Percentiles rank a stretch among this genome's conserved stretches.
Evolutionary conservation across 2,888 invertebrate species (phyloP).

Genomic region (Brenthis daphne): DNA sequence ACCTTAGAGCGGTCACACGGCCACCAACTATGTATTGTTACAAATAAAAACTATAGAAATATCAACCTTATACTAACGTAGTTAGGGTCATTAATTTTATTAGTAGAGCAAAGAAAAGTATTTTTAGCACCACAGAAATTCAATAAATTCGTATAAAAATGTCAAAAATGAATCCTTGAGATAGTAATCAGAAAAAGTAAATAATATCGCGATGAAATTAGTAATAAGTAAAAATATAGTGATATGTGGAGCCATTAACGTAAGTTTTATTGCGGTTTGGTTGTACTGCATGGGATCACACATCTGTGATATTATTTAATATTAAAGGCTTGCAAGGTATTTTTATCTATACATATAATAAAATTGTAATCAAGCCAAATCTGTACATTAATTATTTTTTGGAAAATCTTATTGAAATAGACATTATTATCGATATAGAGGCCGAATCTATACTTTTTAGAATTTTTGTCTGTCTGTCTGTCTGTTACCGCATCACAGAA

Average conservation of each 20-base stretch:
- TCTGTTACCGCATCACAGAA: no score
- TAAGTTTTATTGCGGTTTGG: slow-evolving; percentile 42
- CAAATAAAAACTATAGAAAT: slow-evolving; percentile 44
- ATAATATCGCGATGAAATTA: slow-evolving; percentile 79
- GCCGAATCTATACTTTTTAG: no score
- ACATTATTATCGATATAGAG: no score
- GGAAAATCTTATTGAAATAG: no score
- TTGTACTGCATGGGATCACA: background rate
- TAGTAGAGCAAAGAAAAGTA: slow-evolving; percentile 39
- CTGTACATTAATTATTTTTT: no score
- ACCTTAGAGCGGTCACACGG: slow-evolving; percentile 77
- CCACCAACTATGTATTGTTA: slow-evolving; percentile 47
- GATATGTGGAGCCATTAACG: slow-evolving; percentile 63
- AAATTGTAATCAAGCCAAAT: no score
- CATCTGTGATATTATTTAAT: background rate
- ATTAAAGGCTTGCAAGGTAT: background rate
- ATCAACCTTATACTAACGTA: slow-evolving; percentile 50
- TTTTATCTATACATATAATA: no score
- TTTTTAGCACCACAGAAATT: slow-evolving; percentile 57
- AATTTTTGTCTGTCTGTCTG: no score
- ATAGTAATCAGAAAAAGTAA: slow-evolving; percentile 80
- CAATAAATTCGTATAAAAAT: slow-evolving; percentile 81
- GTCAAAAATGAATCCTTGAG: slow-evolving; percentile 80
- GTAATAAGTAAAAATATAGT: slow-evolving; percentile 76
- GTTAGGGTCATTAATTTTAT: slow-evolving; percentile 44